A percentile compares a stretch with the other conserved stretches of the same genome.
phyloP scores from a whole-genome alignment of 2,888 invertebrate genomes.

The Phanerotoma sp. region DNA sequence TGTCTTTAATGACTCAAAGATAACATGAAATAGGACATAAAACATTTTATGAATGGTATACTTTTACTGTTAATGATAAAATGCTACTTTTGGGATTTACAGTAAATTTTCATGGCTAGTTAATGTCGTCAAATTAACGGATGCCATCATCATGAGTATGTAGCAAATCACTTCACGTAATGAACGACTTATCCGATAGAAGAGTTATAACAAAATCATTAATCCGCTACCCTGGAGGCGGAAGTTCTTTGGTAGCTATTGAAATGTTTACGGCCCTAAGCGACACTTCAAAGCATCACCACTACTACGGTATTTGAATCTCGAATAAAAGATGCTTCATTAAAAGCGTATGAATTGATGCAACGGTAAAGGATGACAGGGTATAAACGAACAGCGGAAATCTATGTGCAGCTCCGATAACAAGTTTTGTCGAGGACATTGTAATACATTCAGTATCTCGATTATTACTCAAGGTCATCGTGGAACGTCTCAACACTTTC shows the following conservation, averaged over 20 bases:
- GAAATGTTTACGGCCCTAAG: conserved; percentile 13
- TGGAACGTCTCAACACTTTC: conserved; percentile 10
- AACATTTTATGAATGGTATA: background rate
- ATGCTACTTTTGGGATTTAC: background rate
- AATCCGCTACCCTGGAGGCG: conserved; percentile 3
- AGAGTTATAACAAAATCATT: conserved; percentile 4
- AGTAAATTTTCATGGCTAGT: background rate
- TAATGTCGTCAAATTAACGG: background rate
- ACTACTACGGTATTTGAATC: background rate
- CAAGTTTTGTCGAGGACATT: background rate
- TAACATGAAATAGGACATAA: conserved; percentile 5
- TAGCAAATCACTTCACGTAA: background rate
- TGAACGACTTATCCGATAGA: background rate
- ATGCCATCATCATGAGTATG: background rate
- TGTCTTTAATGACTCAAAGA: no score
- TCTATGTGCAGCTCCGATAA: background rate
- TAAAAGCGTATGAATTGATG: conserved; percentile 20
- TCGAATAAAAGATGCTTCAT: conserved; percentile 12
- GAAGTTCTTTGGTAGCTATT: conserved; percentile 5
- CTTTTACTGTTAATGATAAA: background rate
- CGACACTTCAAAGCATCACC: conserved; percentile 14
- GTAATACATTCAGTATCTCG: conserved; percentile 5
- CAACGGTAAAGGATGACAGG: conserved; percentile 18
- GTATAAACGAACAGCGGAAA: conserved; percentile 4
- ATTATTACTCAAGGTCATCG: conserved; percentile 21